Evolutionary conservation across 1,140 invertebrate genomes (phyloP).

Genomic region (Globodera rostochiensis): DNA sequence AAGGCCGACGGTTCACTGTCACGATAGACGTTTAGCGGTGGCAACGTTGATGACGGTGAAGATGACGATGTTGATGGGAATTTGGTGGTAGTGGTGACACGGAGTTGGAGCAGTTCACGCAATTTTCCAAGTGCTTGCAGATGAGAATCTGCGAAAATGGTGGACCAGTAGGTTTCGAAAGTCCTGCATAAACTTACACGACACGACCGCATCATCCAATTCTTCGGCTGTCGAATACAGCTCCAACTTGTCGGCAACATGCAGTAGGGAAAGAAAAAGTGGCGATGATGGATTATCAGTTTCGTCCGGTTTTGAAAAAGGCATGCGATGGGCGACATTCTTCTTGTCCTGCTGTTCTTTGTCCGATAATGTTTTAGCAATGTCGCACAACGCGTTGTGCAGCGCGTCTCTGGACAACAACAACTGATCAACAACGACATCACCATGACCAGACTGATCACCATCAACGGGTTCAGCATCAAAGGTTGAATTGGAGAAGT

Average conservation of each 20-base stretch:
- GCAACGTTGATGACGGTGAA: neutral
- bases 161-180: neutral
- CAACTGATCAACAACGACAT: neutral
- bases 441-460: neutral
- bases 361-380: neutral
- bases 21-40: slow-evolving; percentile 78
- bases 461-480: too few relatives aligned
- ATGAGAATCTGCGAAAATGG: slow-evolving; percentile 31
- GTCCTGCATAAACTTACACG: slow-evolving; percentile 11
- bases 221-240: neutral
- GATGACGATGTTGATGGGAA: neutral
- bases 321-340: neutral
- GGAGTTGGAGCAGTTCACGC: neutral
- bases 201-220: neutral
- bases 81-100: neutral
- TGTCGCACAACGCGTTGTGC: neutral
- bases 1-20: slow-evolving; percentile 81
- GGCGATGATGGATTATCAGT: neutral
- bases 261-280: slow-evolving; percentile 5
- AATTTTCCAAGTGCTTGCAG: slow-evolving; percentile 26
- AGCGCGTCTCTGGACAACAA: neutral
- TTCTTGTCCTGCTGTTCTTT: neutral
- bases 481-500: neutral
- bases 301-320: neutral
- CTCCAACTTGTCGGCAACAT: slow-evolving; percentile 5